A percentile compares a stretch with the other conserved stretches of the same genome.
These are phyloP conservation scores for Smutsia temminckii DNA, from an alignment of 2,797 vertebrate species.

Conservation along the genomic window DNA sequence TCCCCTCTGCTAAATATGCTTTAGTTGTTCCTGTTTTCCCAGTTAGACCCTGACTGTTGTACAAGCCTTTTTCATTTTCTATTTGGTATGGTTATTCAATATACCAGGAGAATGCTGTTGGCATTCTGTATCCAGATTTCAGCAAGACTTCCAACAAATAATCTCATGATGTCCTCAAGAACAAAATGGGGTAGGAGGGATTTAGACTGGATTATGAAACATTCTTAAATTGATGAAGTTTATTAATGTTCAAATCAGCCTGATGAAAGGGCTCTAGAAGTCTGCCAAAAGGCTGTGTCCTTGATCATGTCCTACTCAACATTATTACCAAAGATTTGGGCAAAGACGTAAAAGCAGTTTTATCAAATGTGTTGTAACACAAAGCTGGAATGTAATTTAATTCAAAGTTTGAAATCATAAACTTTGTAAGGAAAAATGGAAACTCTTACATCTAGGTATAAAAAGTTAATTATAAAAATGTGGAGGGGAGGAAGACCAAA, in stretches of 20 bases:
- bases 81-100: not conserved
- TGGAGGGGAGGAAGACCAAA: not conserved
- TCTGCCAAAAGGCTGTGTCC: not conserved
- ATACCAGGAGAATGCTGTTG: not conserved
- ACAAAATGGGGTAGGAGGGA: not conserved
- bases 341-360: not conserved
- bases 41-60: not conserved
- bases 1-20: not conserved
- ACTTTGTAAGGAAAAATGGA: slow-evolving; percentile 14
- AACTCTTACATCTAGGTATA: not conserved
- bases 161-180: not conserved
- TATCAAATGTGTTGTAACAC: not conserved
- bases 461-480: slow-evolving; percentile 2
- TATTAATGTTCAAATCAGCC: slow-evolving; percentile 16
- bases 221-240: not conserved
- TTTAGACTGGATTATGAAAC: not conserved
- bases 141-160: not conserved
- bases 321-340: slow-evolving; percentile 33
- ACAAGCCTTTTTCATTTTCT: not conserved
- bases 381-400: not conserved
- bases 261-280: not conserved
- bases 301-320: not conserved
- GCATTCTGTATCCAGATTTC: not conserved
- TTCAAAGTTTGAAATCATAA: not conserved
- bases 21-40: not conserved